A percentile compares a stretch with the other conserved stretches of the same genome.
These are phyloP conservation scores for Hephaestus fuliginosus DNA, from an alignment of 2,797 vertebrate species.

Conservation along the genomic window DNA sequence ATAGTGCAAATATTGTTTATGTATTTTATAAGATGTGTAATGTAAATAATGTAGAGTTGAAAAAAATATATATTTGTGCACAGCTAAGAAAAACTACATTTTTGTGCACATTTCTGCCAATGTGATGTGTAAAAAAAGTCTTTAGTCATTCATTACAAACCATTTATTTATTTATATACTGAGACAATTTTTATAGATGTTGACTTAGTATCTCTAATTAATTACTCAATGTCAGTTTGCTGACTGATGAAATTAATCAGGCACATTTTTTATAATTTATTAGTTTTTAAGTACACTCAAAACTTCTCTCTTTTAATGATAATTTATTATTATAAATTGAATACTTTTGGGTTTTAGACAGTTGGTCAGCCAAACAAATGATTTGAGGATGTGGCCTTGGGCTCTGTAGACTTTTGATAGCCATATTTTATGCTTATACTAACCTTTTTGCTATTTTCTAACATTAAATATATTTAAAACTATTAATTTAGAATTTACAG, in stretches of 20 bases:
- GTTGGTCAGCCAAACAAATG: neutral
- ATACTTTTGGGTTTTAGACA: neutral
- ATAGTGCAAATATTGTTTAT: neutral
- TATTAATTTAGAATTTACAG: neutral
- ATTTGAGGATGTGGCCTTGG: neutral
- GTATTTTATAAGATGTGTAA: neutral
- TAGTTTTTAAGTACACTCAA: neutral
- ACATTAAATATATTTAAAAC: neutral
- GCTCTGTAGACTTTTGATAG: neutral
- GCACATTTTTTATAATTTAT: too few species aligned
- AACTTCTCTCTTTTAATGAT: neutral
- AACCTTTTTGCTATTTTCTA: neutral
- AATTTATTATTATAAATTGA: neutral
- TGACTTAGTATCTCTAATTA: too few species aligned
- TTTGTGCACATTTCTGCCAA: neutral
- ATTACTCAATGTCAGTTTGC: too few species aligned
- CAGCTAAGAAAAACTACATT: neutral
- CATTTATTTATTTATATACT: too few species aligned
- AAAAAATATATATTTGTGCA: too few species aligned
- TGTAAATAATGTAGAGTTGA: too few species aligned
- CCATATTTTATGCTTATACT: neutral
- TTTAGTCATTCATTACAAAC: too few species aligned
- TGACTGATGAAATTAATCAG: neutral
- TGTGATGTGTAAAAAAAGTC: too few species aligned
- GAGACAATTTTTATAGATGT: too few species aligned